Evolutionary conservation across 2,113 vertebrate genomes (phyloP).

Genomic region (Misgurnus anguillicaudatus): DNA sequence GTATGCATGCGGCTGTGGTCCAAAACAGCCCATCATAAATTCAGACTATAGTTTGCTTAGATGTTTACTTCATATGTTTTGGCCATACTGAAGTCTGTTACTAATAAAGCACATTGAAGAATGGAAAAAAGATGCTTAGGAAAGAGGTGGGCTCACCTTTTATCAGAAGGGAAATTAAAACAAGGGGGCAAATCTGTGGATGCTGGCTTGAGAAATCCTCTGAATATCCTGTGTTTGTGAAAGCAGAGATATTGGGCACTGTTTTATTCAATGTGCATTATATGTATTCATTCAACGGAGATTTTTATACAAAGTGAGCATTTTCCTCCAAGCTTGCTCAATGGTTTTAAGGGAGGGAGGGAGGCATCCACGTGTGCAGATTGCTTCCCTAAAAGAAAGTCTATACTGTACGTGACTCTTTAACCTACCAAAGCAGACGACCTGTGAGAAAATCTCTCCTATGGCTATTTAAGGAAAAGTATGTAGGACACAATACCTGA

Average conservation of each 20-base stretch:
- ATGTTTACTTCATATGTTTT: constrained; percentile 52
- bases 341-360: background rate
- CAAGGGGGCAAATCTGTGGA: constrained; percentile 35
- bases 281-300: no score
- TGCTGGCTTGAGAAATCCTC: constrained; percentile 37
- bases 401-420: background rate
- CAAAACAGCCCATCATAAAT: constrained; percentile 18
- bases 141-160: constrained; percentile 25
- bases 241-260: constrained; percentile 29
- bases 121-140: constrained; percentile 30
- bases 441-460: background rate
- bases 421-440: background rate
- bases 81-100: constrained; percentile 59
- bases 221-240: constrained; percentile 50
- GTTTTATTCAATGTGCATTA: no score
- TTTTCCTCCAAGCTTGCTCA: background rate
- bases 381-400: no score
- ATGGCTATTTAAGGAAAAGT: background rate
- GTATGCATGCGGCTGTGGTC: background rate
- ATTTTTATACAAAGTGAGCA: no score
- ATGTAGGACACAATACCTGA: background rate
- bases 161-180: constrained; percentile 55
- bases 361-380: background rate
- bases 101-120: constrained; percentile 48
- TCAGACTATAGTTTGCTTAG: background rate